Evolutionary conservation across 23 tunicate genomes (phyloP), one percentile per base, ranked within the genome.

Genomic region (Ciona savignyi): DNA sequence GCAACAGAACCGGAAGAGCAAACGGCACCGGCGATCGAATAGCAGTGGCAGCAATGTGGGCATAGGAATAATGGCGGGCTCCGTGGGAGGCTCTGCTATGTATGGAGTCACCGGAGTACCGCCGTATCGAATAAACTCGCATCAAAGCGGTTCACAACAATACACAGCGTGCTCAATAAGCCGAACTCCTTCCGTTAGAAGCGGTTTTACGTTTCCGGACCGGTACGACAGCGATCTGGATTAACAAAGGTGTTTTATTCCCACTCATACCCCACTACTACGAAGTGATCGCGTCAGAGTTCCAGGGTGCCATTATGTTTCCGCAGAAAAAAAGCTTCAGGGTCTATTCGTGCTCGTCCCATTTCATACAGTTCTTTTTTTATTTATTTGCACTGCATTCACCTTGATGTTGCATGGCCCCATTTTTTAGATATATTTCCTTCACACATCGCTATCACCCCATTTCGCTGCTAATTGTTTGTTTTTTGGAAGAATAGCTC

Each of bases 21-120:
- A 48, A 34, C 76, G 77, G 26, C 72, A 80, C 15, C 82, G 83
- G 21, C 79, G 81, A 2, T 33, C 60, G 25, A 73, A 79, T 33
- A 68, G 84, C 63, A 77, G 83, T 35, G 95, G 95, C 25, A 81
- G 86, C 60, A 81, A 87, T 79, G 84, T 79, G 4, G 92, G 92
- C 24, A 78, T 85, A 1, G 92, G 92, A 9, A 77, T 87, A 73
- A 77, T 81, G 34, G 70, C 75, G 48, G 71, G 74, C 49, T 70
- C 77, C 28, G 73, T 42, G 30, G 86, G 66, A 3, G 86, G 86
- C 28, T 73, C 78, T 21, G 48, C 73, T 35, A 68, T 66, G 67
- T 81, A 72, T 48, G 86, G 86, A 0, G 78, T 73, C 48, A 64
- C 42, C 67, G 78, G 86, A 2, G 15, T 73, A 1, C 86, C 86